Percentiles rank a stretch among this genome's conserved stretches.
phyloP scores from a whole-genome alignment of 2,888 invertebrate genomes.

The Xylota segnis region DNA sequence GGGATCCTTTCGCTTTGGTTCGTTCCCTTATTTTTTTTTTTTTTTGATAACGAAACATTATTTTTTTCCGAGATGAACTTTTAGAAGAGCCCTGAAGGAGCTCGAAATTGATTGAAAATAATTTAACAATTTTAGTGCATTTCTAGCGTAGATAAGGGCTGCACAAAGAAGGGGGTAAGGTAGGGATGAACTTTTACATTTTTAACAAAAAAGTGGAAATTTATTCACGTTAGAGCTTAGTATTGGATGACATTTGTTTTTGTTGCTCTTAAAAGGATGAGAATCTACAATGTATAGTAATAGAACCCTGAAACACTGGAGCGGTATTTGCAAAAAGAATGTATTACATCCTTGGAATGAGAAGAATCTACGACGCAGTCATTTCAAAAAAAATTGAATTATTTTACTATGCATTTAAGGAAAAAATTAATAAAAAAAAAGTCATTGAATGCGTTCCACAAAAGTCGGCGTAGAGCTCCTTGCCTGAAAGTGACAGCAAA shows the following conservation, averaged over 20 bases:
- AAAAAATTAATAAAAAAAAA: too few species aligned
- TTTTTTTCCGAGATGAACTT: not conserved
- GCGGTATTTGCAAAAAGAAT: too few species aligned
- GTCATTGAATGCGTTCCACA: too few species aligned
- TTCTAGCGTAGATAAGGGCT: not conserved
- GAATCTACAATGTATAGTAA: too few species aligned
- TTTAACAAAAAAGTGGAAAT: not conserved
- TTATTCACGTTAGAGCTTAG: not conserved
- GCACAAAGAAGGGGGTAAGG: not conserved
- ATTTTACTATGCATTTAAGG: too few species aligned
- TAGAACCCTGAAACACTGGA: too few species aligned
- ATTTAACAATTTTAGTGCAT: not conserved
- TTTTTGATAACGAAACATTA: not conserved
- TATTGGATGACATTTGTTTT: not conserved
- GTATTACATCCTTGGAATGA: too few species aligned
- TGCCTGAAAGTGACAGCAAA: too few species aligned
- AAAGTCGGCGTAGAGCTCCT: too few species aligned
- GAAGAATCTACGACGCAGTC: too few species aligned
- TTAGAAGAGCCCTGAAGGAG: not conserved
- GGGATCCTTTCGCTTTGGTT: not conserved
- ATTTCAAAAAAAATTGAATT: too few species aligned
- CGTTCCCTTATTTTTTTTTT: not conserved
- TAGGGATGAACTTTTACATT: not conserved
- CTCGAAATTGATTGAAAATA: conserved; percentile 12
- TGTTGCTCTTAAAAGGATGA: not conserved